A percentile compares a stretch with the other conserved stretches of the same genome.
These are phyloP conservation scores for Polypedilum vanderplanki DNA, from an alignment of 1,140 invertebrate genomes.

Conservation along the genomic window DNA sequence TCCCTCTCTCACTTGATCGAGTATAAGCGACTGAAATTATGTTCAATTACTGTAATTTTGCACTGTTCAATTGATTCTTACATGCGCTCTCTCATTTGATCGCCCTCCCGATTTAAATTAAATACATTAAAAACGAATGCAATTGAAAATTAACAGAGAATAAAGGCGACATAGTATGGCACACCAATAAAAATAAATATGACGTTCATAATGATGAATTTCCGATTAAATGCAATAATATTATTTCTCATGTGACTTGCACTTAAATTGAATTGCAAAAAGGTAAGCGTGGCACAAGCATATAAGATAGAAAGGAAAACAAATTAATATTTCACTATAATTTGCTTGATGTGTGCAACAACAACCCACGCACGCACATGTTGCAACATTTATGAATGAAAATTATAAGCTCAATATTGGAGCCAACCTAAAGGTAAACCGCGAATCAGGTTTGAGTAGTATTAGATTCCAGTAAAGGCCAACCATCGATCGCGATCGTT, in stretches of 20 bases:
- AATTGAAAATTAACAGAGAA: not conserved
- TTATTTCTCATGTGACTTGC: not conserved
- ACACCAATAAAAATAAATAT: not conserved
- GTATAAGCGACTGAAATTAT: not conserved
- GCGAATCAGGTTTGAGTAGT: not conserved
- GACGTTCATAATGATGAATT: constrained; percentile 18
- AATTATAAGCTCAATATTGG: constrained; percentile 3
- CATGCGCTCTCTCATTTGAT: not conserved
- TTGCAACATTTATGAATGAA: constrained; percentile 11
- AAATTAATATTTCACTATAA: constrained; percentile 20
- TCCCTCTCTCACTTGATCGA: not conserved
- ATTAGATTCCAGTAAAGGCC: not conserved
- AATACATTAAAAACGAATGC: not conserved
- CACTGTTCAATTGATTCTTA: not conserved
- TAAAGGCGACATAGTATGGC: not conserved
- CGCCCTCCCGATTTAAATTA: not conserved
- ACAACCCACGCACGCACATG: not conserved
- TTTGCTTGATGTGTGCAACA: not conserved
- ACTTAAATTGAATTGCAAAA: not conserved
- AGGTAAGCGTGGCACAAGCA: not conserved
- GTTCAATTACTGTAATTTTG: constrained; percentile 26
- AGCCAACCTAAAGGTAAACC: not conserved
- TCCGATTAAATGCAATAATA: constrained; percentile 21
- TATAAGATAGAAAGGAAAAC: not conserved
- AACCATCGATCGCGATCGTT: not conserved